Percentiles rank a stretch among this genome's conserved stretches.
Conservation (phyloP, 2,888 invertebrate genomes). For the Melanchra persicariae region DNA sequence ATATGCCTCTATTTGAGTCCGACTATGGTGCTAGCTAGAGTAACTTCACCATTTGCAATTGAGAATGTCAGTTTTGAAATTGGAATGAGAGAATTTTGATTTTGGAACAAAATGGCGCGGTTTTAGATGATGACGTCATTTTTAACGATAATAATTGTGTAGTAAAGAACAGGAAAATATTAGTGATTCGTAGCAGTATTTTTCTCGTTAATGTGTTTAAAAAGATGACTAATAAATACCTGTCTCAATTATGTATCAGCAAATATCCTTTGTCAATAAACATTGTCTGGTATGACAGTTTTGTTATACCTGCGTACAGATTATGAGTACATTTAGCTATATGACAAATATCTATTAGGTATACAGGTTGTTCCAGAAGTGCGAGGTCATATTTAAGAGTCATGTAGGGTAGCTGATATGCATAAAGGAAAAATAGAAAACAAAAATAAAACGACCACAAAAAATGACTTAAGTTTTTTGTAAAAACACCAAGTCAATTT, state of each 20-base stretch:
- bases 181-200: slow-evolving; percentile 3
- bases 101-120: not conserved
- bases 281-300: too few species aligned
- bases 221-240: slow-evolving; percentile 17
- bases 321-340: too few species aligned
- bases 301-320: too few species aligned
- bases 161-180: not conserved
- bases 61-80: slow-evolving; percentile 19
- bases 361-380: too few species aligned
- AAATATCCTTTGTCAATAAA: not conserved
- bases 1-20: slow-evolving; percentile 14
- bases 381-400: too few species aligned
- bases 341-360: too few species aligned
- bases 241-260: not conserved
- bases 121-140: not conserved
- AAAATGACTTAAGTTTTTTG: too few species aligned
- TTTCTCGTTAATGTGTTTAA: not conserved
- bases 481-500: too few species aligned
- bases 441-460: too few species aligned
- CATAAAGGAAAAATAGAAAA: too few species aligned
- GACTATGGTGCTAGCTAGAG: not conserved
- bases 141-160: not conserved
- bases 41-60: slow-evolving; percentile 31
- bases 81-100: slow-evolving; percentile 13
- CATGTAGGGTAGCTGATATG: too few species aligned